Evolutionary conservation across 1,140 invertebrate genomes (phyloP).

Genomic region (Dendroctonus valens): DNA sequence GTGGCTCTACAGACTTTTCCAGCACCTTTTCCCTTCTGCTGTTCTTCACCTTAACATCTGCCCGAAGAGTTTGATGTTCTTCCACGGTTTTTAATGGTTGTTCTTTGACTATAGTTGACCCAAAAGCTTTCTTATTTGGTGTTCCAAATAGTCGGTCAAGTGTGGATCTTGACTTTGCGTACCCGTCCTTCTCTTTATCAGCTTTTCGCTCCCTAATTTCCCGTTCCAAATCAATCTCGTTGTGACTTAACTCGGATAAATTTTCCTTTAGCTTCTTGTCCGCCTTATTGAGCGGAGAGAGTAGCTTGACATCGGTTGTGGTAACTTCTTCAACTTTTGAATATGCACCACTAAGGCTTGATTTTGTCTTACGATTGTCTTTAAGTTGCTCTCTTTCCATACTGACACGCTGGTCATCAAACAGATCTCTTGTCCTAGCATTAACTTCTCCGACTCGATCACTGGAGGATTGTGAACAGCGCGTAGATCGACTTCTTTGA

Average conservation of each 20-base stretch:
- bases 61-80: too few species aligned
- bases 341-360: constrained; percentile 26
- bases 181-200: constrained; percentile 50
- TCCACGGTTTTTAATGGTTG: too few species aligned
- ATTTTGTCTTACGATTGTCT: constrained; percentile 42
- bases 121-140: constrained; percentile 47
- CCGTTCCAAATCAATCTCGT: constrained; percentile 54
- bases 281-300: constrained; percentile 67
- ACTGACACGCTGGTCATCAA: constrained; percentile 56
- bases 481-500: constrained; percentile 43
- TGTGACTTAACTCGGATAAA: not conserved
- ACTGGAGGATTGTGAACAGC: constrained; percentile 53
- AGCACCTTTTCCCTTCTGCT: too few species aligned
- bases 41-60: too few species aligned
- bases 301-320: constrained; percentile 56
- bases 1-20: too few species aligned
- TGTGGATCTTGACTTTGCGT: constrained; percentile 52
- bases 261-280: constrained; percentile 62
- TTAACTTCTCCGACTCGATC: constrained; percentile 64
- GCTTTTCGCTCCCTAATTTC: constrained; percentile 58
- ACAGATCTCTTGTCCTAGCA: constrained; percentile 61
- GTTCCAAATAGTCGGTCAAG: constrained; percentile 56
- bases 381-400: constrained; percentile 47
- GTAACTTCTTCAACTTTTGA: constrained; percentile 45
- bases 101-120: too few species aligned